Evolutionary conservation across 2,797 vertebrate species (phyloP).

Genomic region (Oreochromis mossambicus): DNA sequence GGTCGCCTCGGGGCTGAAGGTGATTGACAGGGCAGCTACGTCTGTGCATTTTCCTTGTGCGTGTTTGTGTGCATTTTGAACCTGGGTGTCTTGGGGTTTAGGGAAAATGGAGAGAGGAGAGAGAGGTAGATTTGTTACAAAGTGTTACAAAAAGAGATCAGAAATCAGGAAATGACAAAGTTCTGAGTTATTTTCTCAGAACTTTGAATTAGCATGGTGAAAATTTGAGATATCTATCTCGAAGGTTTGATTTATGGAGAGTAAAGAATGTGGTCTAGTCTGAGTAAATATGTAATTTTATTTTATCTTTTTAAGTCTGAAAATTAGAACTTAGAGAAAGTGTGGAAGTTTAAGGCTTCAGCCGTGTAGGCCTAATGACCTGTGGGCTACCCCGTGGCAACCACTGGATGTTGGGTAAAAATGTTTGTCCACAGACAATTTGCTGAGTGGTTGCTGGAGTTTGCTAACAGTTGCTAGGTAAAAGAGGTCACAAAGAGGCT

Average conservation of each 20-base stretch:
- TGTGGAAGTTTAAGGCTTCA: not conserved
- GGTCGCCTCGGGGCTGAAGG: constrained; percentile 46
- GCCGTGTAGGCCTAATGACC: not conserved
- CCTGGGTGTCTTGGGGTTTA: not conserved
- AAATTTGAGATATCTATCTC: not conserved
- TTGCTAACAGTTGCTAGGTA: not conserved
- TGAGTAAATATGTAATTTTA: not conserved
- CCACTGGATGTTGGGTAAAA: not conserved
- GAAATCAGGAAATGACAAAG: not conserved
- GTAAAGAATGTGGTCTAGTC: not conserved
- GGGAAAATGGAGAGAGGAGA: not conserved
- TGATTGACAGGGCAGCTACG: constrained; percentile 45
- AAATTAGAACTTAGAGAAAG: not conserved
- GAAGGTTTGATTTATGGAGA: not conserved
- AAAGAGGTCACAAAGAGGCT: not conserved
- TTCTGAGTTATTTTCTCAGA: not conserved
- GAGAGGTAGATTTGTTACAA: not conserved
- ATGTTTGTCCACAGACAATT: not conserved
- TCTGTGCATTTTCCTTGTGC: not conserved
- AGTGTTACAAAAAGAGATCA: not conserved
- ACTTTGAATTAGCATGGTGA: not conserved
- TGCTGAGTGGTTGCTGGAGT: not conserved
- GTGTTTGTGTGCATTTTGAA: not conserved
- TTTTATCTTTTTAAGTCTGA: not conserved
- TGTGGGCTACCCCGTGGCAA: not conserved